These are phyloP conservation scores for Mesocentrotus franciscanus DNA, from an alignment of 53 echinoderm and acorn worm species.

Conservation along the genomic window DNA sequence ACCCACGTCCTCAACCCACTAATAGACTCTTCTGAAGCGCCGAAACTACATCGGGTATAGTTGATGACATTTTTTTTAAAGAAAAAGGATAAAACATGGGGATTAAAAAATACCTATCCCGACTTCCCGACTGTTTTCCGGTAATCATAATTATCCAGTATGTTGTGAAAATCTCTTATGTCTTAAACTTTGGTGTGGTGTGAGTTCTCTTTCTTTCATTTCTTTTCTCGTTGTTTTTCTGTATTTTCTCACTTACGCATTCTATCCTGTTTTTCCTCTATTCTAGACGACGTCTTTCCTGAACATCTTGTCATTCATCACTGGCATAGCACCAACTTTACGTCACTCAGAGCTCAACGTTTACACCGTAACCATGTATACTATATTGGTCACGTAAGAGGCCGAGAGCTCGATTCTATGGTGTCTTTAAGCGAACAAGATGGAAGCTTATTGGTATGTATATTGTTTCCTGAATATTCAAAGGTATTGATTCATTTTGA, in stretches of 20 bases:
- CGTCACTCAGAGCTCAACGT: constrained; percentile 45
- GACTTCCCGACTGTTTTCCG: too few relatives aligned
- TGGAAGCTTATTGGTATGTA: neutral
- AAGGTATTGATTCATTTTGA: too few relatives aligned
- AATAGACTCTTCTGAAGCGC: too few relatives aligned
- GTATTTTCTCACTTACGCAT: neutral
- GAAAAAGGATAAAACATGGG: too few relatives aligned
- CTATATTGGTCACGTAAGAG: constrained; percentile 22
- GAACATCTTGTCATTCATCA: neutral
- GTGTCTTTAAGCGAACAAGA: constrained; percentile 10
- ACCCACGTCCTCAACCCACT: too few relatives aligned
- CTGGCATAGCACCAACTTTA: neutral
- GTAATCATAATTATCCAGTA: too few relatives aligned
- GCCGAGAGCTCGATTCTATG: neutral
- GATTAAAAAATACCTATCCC: too few relatives aligned
- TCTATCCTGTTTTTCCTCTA: neutral
- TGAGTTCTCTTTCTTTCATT: neutral
- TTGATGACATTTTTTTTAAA: too few relatives aligned
- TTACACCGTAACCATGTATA: neutral
- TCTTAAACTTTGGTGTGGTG: too few relatives aligned
- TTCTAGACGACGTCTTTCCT: neutral
- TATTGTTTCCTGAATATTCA: neutral
- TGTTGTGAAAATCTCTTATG: too few relatives aligned
- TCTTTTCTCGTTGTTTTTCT: neutral
- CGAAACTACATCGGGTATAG: too few relatives aligned